phyloP scores from a whole-genome alignment of 2,888 invertebrate species.

The Drosophila subquinaria region DNA sequence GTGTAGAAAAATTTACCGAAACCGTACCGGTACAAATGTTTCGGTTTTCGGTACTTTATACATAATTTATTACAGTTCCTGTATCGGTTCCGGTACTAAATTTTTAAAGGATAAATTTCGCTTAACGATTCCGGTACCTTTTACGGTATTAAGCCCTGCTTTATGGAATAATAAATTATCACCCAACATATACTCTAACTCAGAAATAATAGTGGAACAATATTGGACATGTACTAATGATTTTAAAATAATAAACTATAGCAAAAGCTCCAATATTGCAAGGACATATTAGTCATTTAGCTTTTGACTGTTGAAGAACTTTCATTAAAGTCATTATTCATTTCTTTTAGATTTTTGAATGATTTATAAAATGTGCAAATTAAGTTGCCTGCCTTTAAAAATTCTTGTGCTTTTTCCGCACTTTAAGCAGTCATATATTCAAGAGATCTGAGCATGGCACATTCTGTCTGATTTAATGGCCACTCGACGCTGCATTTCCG shows the following conservation, averaged over 20 bases:
- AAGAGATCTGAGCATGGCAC: neutral
- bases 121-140: too few relatives aligned
- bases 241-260: neutral
- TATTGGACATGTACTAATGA: neutral
- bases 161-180: too few relatives aligned
- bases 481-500: slow-evolving; percentile 7
- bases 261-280: neutral
- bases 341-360: neutral
- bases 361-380: neutral
- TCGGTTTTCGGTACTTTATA: too few relatives aligned
- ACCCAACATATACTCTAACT: too few relatives aligned
- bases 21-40: too few relatives aligned
- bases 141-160: too few relatives aligned
- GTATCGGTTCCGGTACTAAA: too few relatives aligned
- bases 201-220: too few relatives aligned
- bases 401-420: neutral
- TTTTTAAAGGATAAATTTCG: too few relatives aligned
- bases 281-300: neutral
- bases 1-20: too few relatives aligned
- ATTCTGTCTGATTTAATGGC: slow-evolving; percentile 26
- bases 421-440: neutral
- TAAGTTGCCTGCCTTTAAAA: neutral
- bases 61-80: too few relatives aligned
- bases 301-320: neutral
- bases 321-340: neutral